Percentiles rank a stretch among this genome's conserved stretches.
Evolutionary conservation across 35 echinoderm and acorn worm species (phyloP).

Genomic region (Heliocidaris erythrogramma): DNA sequence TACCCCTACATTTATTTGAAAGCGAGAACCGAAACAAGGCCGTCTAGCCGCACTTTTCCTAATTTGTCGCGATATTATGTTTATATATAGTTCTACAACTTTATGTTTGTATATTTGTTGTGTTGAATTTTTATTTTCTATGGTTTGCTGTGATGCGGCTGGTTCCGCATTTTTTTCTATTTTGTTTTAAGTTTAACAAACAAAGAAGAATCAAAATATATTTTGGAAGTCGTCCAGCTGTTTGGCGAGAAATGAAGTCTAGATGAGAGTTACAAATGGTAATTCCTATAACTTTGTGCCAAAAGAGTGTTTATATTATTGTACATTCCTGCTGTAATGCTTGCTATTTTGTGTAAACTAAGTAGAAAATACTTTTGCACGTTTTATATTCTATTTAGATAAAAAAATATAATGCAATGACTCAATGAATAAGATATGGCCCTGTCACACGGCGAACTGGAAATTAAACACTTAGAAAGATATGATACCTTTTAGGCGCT

Average conservation of each 20-base stretch:
- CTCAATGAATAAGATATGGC: background rate
- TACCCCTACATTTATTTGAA: background rate
- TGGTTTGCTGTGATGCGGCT: constrained; percentile 26
- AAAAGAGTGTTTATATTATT: constrained; percentile 49
- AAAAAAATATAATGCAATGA: constrained; percentile 14
- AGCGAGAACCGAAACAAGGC: background rate
- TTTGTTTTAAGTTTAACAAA: background rate
- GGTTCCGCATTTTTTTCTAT: constrained; percentile 20
- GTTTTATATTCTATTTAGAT: constrained; percentile 52
- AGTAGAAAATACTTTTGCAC: constrained; percentile 43
- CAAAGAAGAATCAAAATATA: background rate
- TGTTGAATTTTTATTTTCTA: constrained; percentile 26
- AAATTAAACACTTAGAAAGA: too few relatives aligned
- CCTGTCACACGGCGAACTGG: background rate
- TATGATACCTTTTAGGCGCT: too few relatives aligned
- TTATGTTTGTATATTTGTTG: constrained; percentile 40
- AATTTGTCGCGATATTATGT: background rate
- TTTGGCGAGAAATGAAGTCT: background rate
- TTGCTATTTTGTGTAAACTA: constrained; percentile 20
- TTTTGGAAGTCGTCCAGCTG: background rate
- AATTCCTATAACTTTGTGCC: constrained; percentile 17
- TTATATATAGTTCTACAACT: constrained; percentile 12
- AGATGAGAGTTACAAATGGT: background rate
- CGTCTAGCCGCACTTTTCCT: background rate
- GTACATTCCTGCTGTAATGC: constrained; percentile 47